Conservation (phyloP, 2,797 vertebrate species). For the Phrynocephalus vlangalii region DNA sequence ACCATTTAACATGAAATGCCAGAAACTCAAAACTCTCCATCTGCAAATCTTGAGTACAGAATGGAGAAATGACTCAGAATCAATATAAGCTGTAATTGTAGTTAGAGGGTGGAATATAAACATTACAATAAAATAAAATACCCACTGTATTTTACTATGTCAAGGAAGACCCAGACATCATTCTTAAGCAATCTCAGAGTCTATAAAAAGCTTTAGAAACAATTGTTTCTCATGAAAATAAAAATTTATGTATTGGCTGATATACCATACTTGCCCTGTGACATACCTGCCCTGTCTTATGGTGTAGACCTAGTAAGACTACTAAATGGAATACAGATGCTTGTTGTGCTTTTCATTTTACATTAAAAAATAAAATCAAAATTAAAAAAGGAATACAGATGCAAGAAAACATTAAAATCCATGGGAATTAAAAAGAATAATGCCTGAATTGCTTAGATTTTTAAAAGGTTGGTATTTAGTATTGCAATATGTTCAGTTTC, state of each 20-base stretch:
- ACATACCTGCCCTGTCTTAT: neutral
- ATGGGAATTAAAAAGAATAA: neutral
- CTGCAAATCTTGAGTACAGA: no score
- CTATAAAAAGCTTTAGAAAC: neutral
- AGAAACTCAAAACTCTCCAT: neutral
- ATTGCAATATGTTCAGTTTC: slow-evolving; percentile 61
- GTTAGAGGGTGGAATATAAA: neutral
- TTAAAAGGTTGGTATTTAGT: slow-evolving; percentile 63
- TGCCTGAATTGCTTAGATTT: slow-evolving; percentile 4
- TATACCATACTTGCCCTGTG: no score
- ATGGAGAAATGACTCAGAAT: no score
- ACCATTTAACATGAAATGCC: neutral
- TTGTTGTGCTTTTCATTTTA: no score
- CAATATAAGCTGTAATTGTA: no score
- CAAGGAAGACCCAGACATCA: neutral
- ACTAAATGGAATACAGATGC: neutral
- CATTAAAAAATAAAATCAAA: no score
- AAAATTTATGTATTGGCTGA: neutral
- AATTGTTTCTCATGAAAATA: neutral
- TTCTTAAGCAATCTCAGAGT: neutral
- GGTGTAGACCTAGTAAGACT: neutral
- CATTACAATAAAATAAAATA: neutral
- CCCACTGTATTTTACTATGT: no score
- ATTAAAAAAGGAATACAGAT: neutral
- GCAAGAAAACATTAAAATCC: neutral